A percentile compares a stretch with the other conserved stretches of the same genome.
Conservation (phyloP, 2,888 invertebrate species). For the Diogma glabrata region DNA sequence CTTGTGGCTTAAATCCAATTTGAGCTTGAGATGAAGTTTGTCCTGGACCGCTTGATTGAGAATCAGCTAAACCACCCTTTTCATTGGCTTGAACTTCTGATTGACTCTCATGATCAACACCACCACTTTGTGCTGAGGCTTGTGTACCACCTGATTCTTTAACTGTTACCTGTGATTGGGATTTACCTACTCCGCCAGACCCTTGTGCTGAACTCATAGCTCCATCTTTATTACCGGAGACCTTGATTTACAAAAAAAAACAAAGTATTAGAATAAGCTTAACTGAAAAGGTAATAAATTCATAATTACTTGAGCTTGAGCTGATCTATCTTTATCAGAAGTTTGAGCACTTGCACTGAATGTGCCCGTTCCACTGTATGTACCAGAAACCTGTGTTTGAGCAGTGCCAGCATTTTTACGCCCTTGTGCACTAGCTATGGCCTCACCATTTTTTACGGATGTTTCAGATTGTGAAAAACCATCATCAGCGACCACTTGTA, state of each 20-base stretch:
- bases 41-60: slow-evolving; percentile 73
- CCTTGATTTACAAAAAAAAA: slow-evolving; percentile 37
- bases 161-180: slow-evolving; percentile 65
- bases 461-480: slow-evolving; percentile 60
- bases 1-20: slow-evolving; percentile 70
- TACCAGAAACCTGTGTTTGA: slow-evolving; percentile 72
- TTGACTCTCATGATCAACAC: slow-evolving; percentile 57
- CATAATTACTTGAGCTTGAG: slow-evolving; percentile 42
- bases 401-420: slow-evolving; percentile 61
- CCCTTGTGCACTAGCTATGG: slow-evolving; percentile 66
- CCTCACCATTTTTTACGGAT: slow-evolving; percentile 49
- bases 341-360: slow-evolving; percentile 77
- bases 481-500: slow-evolving; percentile 39
- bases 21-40: slow-evolving; percentile 81
- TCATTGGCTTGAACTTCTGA: slow-evolving; percentile 55
- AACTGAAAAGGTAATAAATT: no score
- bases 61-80: slow-evolving; percentile 75
- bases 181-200: slow-evolving; percentile 57
- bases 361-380: slow-evolving; percentile 63
- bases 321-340: slow-evolving; percentile 59
- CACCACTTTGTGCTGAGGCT: slow-evolving; percentile 64
- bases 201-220: slow-evolving; percentile 67
- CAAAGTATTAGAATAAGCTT: background rate
- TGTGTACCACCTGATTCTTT: slow-evolving; percentile 65
- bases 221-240: slow-evolving; percentile 60